A percentile compares a stretch with the other conserved stretches of the same genome.
Conservation (phyloP, 2,888 invertebrate species). For the Drosophila mettleri region DNA sequence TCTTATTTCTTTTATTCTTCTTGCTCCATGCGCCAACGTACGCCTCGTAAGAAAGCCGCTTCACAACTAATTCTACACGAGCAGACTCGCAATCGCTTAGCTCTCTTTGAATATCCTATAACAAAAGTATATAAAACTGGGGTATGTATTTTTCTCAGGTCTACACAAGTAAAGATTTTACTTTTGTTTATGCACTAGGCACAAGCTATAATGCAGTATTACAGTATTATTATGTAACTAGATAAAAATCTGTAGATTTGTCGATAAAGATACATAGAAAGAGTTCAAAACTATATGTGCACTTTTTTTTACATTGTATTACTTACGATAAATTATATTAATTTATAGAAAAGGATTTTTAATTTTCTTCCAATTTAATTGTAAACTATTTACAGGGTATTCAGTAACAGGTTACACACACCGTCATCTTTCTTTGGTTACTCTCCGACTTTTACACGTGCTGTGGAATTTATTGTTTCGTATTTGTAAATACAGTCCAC, state of each 20-base stretch:
- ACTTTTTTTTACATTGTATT: too few relatives aligned
- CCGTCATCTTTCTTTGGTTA: constrained; percentile 7
- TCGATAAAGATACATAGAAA: too few relatives aligned
- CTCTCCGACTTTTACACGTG: constrained; percentile 55
- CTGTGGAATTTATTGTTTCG: constrained; percentile 52
- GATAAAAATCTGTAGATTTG: too few relatives aligned
- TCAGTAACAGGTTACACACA: not conserved
- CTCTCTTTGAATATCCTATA: constrained; percentile 41
- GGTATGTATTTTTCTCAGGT: not conserved
- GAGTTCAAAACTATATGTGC: too few relatives aligned
- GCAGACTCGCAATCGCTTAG: constrained; percentile 31
- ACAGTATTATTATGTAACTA: not conserved
- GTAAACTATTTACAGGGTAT: constrained; percentile 21
- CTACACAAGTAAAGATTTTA: not conserved
- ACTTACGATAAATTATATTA: too few relatives aligned
- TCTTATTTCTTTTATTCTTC: constrained; percentile 21
- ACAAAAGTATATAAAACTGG: not conserved
- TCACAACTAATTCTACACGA: constrained; percentile 74
- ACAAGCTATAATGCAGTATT: too few relatives aligned
- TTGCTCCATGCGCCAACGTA: constrained; percentile 29
- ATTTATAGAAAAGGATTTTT: too few relatives aligned
- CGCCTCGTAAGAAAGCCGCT: constrained; percentile 72
- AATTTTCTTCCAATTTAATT: not conserved
- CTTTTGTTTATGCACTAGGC: not conserved
- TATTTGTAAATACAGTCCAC: constrained; percentile 34